phyloP scores from a whole-genome alignment of 2,797 vertebrate genomes.

The Pipistrellus pipistrellus region DNA sequence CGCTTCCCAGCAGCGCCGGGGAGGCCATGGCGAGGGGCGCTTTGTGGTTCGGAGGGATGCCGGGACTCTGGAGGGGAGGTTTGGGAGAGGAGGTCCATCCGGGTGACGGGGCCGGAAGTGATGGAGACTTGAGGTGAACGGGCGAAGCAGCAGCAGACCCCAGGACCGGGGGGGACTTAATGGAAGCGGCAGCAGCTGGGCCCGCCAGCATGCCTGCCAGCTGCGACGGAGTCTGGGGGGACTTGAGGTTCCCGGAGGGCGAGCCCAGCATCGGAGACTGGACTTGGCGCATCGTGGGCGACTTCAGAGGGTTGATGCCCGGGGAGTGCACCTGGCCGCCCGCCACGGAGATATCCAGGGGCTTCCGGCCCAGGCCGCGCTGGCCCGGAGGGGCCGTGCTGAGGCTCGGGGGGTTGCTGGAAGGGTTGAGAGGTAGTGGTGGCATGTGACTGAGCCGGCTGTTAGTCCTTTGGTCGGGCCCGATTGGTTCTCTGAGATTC shows the following conservation, averaged over 20 bases:
- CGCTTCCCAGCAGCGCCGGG: constrained; percentile 96
- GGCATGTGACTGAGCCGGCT: constrained; percentile 98
- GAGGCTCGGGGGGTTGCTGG: constrained; percentile 91
- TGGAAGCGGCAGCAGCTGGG: constrained; percentile 95
- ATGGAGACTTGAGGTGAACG: constrained; percentile 99
- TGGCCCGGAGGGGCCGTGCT: constrained; percentile 91
- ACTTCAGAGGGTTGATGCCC: constrained; percentile 97
- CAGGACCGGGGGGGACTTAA: constrained; percentile 98
- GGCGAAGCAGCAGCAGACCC: constrained; percentile 99
- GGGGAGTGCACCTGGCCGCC: constrained; percentile 96
- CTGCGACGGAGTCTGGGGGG: constrained; percentile 98
- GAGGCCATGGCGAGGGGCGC: constrained; percentile 96
- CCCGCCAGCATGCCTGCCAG: constrained; percentile 98
- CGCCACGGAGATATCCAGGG: constrained; percentile 96
- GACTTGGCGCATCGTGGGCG: constrained; percentile 97
- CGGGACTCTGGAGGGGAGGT: constrained; percentile 99
- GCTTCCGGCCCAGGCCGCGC: constrained; percentile 95
- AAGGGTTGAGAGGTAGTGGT: constrained; percentile 93
- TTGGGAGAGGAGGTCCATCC: constrained; percentile 99
- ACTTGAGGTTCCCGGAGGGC: constrained; percentile 98
- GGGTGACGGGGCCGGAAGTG: constrained; percentile 97
- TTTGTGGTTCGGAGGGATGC: constrained; percentile 96
- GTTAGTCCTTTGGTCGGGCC: constrained; percentile 97
- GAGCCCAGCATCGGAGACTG: constrained; percentile 99
- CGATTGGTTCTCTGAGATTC: constrained; percentile 95